phyloP scores from a whole-genome alignment of 2,797 vertebrate genomes.

The Characodon lateralis region DNA sequence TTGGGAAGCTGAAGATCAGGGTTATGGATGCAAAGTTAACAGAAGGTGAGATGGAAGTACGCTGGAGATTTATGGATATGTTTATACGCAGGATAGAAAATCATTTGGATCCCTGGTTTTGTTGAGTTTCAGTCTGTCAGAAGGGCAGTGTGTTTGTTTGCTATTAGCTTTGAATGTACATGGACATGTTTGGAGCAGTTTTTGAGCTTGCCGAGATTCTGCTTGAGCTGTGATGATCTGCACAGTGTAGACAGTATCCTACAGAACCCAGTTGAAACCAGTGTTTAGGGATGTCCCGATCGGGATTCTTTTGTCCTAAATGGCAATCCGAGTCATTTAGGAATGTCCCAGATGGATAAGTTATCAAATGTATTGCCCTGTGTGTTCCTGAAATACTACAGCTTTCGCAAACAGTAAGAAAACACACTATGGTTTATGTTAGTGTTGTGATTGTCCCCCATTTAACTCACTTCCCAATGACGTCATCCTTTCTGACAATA shows the following conservation, averaged over 20 bases:
- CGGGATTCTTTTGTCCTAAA: background rate
- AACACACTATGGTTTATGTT: background rate
- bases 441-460: background rate
- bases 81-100: constrained; percentile 31
- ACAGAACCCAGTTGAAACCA: constrained; percentile 10
- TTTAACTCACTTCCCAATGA: background rate
- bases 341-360: background rate
- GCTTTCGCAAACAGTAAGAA: background rate
- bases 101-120: constrained; percentile 14
- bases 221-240: constrained; percentile 31
- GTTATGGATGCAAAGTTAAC: constrained; percentile 26
- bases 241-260: constrained; percentile 3
- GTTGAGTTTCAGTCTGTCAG: constrained; percentile 14
- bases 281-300: background rate
- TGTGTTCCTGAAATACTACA: background rate
- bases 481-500: constrained; percentile 5
- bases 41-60: constrained; percentile 30
- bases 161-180: constrained; percentile 44
- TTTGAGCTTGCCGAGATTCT: constrained; percentile 11
- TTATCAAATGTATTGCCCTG: background rate
- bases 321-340: background rate
- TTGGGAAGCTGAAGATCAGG: constrained; percentile 12
- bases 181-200: constrained; percentile 35
- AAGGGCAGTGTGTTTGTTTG: constrained; percentile 12
- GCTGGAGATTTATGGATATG: constrained; percentile 20